These are phyloP conservation scores for Scartelaos histophorus DNA, from an alignment of 2,113 vertebrate genomes.

Conservation along the genomic window DNA sequence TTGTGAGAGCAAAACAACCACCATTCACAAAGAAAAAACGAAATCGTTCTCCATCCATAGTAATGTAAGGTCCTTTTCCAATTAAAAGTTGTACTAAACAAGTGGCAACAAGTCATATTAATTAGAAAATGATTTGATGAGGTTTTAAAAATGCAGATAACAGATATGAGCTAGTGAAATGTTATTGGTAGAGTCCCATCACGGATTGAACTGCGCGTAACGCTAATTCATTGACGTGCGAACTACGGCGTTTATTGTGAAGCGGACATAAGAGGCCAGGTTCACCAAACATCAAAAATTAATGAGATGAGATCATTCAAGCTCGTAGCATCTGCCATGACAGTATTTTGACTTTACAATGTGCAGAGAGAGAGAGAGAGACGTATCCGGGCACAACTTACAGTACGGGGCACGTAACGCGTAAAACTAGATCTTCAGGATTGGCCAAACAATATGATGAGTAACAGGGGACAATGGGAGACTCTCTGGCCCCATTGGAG, in stretches of 20 bases:
- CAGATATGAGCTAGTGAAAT: too few relatives aligned
- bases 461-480: constrained; percentile 57
- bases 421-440: constrained; percentile 14
- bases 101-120: too few relatives aligned
- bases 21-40: too few relatives aligned
- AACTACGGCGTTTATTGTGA: neutral
- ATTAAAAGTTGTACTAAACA: too few relatives aligned
- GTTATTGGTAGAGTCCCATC: too few relatives aligned
- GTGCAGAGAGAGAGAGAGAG: too few relatives aligned
- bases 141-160: too few relatives aligned
- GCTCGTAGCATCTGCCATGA: neutral
- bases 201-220: too few relatives aligned
- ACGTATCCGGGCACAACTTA: neutral
- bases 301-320: neutral
- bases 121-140: too few relatives aligned
- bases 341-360: neutral
- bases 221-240: neutral
- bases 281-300: neutral
- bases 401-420: neutral
- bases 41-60: too few relatives aligned
- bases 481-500: constrained; percentile 46
- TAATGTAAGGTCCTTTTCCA: too few relatives aligned
- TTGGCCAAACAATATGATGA: constrained; percentile 15
- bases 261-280: neutral
- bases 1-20: too few relatives aligned